A percentile compares a stretch with the other conserved stretches of the same genome.
These are phyloP conservation scores for Zele albiditarsus DNA, from an alignment of 2,888 invertebrate species.

Conservation along the genomic window DNA sequence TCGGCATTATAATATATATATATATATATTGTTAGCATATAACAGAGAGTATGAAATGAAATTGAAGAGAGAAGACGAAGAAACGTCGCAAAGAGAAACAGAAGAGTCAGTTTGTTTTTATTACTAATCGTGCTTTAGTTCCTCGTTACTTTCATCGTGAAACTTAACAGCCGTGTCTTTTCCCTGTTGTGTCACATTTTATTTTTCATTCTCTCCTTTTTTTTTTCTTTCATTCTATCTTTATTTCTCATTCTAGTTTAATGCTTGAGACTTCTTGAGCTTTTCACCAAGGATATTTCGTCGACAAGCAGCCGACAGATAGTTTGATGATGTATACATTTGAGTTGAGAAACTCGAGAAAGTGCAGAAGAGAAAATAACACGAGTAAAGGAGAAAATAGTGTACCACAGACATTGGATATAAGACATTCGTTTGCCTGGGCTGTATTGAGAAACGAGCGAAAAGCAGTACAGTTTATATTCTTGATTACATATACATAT, in stretches of 20 bases:
- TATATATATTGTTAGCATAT: no score
- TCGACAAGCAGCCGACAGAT: slow-evolving; percentile 6
- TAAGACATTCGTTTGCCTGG: background rate
- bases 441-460: background rate
- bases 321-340: background rate
- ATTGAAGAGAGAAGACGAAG: slow-evolving; percentile 21
- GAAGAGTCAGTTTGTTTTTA: slow-evolving; percentile 47
- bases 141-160: slow-evolving; percentile 43
- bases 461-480: background rate
- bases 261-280: slow-evolving; percentile 2
- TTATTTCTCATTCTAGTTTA: slow-evolving; percentile 40
- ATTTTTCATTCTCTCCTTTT: slow-evolving; percentile 27
- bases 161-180: slow-evolving; percentile 42
- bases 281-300: background rate
- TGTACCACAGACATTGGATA: background rate
- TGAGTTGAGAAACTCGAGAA: background rate
- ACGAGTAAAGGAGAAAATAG: background rate
- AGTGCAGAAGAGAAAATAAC: background rate
- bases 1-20: slow-evolving; percentile 4
- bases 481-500: background rate
- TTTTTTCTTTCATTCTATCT: background rate
- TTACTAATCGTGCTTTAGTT: slow-evolving; percentile 53
- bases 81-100: background rate
- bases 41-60: slow-evolving; percentile 33
- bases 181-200: slow-evolving; percentile 25